Percentiles rank a stretch among this genome's conserved stretches.
Evolutionary conservation across 2,888 invertebrate genomes (phyloP).

Genomic region (Himalopsyche tibetana): DNA sequence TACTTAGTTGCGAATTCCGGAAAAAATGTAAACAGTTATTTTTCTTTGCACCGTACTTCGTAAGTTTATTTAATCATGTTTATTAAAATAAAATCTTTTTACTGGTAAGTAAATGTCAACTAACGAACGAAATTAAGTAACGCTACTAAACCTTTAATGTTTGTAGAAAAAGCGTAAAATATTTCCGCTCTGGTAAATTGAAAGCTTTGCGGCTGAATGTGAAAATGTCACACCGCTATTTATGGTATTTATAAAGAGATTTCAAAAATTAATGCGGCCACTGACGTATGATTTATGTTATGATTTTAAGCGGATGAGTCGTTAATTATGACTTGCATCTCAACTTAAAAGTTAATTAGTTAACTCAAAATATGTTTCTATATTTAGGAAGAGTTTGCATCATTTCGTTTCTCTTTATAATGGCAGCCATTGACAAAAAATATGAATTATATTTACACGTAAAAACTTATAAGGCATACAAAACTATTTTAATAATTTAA

Average conservation of each 20-base stretch:
- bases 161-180: constrained; percentile 8
- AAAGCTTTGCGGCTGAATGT: constrained; percentile 34
- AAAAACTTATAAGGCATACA: no score
- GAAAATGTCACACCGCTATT: constrained; percentile 39
- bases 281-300: constrained; percentile 22
- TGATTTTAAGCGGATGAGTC: neutral
- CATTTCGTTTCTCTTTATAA: no score
- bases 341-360: neutral
- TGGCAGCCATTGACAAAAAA: no score
- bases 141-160: constrained; percentile 29
- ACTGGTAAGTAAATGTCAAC: neutral
- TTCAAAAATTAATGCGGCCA: constrained; percentile 4
- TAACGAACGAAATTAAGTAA: constrained; percentile 1
- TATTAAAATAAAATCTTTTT: neutral
- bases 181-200: constrained; percentile 28
- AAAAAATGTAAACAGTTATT: no score
- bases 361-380: no score
- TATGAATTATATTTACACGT: no score
- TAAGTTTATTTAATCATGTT: neutral
- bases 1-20: no score
- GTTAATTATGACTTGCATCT: neutral
- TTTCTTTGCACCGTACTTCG: no score
- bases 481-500: no score
- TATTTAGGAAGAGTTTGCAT: no score
- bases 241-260: constrained; percentile 27